These are phyloP conservation scores for Prosopocoilus inquinatus DNA, from an alignment of 2,888 invertebrate species.

Conservation along the genomic window DNA sequence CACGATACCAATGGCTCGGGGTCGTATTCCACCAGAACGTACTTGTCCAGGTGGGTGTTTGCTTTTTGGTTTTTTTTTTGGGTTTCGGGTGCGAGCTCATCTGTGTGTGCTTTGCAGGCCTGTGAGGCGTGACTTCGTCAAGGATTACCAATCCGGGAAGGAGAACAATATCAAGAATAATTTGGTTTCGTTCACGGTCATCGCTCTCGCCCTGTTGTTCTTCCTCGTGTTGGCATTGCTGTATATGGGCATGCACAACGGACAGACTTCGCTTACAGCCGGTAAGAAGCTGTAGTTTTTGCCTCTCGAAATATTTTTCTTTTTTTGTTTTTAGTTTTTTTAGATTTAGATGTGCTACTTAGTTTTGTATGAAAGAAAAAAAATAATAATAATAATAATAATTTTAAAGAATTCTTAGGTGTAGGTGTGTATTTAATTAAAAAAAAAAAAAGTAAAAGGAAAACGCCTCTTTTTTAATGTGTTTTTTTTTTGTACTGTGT, in stretches of 20 bases:
- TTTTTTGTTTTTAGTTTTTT: background rate
- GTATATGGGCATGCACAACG: conserved; percentile 66
- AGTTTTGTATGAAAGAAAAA: background rate
- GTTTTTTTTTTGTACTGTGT: conserved; percentile 23
- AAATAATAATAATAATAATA: too few species aligned
- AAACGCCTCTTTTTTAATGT: conserved; percentile 6
- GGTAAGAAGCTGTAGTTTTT: conserved; percentile 1
- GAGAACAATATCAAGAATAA: conserved; percentile 59
- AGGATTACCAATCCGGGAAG: conserved; percentile 41
- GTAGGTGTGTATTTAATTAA: background rate
- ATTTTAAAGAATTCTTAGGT: conserved; percentile 3
- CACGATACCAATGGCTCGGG: conserved; percentile 45
- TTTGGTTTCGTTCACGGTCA: conserved; percentile 63
- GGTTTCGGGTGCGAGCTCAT: background rate
- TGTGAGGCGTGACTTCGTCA: conserved; percentile 36
- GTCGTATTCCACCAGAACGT: conserved; percentile 14
- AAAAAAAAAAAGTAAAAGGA: background rate
- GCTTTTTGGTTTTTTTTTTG: background rate
- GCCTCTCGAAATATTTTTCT: background rate
- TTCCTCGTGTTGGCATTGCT: conserved; percentile 65
- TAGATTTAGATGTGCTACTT: background rate
- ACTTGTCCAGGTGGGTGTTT: conserved; percentile 26
- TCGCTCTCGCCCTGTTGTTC: conserved; percentile 62
- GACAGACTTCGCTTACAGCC: conserved; percentile 51
- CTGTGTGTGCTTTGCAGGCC: conserved; percentile 19